Percentiles rank a stretch among this genome's conserved stretches.
These are phyloP conservation scores for Scrobipalpa atriplicella DNA, from an alignment of 2,888 invertebrate species.

Conservation along the genomic window DNA sequence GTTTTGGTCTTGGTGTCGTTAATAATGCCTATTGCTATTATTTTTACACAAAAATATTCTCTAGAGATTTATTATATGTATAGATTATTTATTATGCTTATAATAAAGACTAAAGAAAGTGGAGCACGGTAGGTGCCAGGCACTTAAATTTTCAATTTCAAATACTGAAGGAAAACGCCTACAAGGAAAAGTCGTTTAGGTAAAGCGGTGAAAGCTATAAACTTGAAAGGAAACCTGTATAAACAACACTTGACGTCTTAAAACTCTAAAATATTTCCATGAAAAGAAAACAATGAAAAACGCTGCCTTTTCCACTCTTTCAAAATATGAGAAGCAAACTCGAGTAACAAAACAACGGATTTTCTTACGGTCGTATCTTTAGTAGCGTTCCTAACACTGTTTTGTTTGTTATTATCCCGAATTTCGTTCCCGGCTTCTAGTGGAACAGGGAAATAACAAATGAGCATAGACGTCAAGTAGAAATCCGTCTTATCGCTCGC, in stretches of 20 bases:
- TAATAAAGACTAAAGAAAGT: neutral
- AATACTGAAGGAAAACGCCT: neutral
- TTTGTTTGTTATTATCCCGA: constrained; percentile 14
- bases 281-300: neutral
- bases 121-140: too few species aligned
- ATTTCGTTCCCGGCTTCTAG: neutral
- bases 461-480: constrained; percentile 23
- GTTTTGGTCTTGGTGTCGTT: too few species aligned
- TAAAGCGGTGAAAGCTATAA: neutral
- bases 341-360: neutral
- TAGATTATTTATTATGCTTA: neutral
- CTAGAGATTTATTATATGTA: too few species aligned
- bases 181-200: neutral
- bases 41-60: too few species aligned
- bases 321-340: neutral
- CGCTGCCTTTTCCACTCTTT: neutral
- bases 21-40: too few species aligned
- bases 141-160: neutral
- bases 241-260: neutral
- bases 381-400: neutral
- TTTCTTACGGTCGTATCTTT: neutral
- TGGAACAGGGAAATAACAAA: constrained; percentile 19
- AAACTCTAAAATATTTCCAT: neutral
- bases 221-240: neutral
- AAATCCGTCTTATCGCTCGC: constrained; percentile 37